These are phyloP conservation scores for Cyprinodon variegatus DNA, from an alignment of 2,113 vertebrate genomes.

Conservation along the genomic window DNA sequence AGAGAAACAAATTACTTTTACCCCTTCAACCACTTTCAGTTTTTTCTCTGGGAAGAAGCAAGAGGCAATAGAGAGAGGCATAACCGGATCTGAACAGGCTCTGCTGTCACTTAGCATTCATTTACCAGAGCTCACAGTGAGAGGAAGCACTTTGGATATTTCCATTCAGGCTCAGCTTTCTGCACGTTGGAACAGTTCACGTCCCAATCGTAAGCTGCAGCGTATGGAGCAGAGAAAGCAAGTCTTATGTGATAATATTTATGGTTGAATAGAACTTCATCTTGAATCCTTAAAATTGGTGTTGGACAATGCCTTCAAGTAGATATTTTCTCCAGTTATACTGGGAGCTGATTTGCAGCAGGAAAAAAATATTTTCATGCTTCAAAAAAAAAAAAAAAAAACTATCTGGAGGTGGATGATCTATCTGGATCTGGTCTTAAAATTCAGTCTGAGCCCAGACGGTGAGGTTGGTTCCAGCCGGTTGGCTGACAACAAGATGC, in stretches of 20 bases:
- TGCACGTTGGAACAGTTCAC: slow-evolving; percentile 21
- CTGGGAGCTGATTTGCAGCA: too few species aligned
- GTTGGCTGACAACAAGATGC: too few species aligned
- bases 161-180: slow-evolving; percentile 52
- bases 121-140: slow-evolving; percentile 39
- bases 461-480: too few species aligned
- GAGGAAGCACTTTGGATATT: slow-evolving; percentile 62
- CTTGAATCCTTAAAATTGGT: neutral
- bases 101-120: slow-evolving; percentile 54
- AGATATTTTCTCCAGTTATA: too few species aligned
- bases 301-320: neutral
- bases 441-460: too few species aligned
- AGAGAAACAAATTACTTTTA: slow-evolving; percentile 37
- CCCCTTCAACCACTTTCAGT: slow-evolving; percentile 48
- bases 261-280: neutral
- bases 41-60: slow-evolving; percentile 22
- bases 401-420: too few species aligned
- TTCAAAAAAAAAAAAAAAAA: too few species aligned
- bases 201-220: neutral
- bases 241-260: neutral
- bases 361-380: too few species aligned
- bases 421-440: too few species aligned
- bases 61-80: slow-evolving; percentile 26
- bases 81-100: slow-evolving; percentile 51
- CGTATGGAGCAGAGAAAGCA: slow-evolving; percentile 13